phyloP scores from a whole-genome alignment of 92 coral and sea anemone species.

The Scolanthus callimorphus region DNA sequence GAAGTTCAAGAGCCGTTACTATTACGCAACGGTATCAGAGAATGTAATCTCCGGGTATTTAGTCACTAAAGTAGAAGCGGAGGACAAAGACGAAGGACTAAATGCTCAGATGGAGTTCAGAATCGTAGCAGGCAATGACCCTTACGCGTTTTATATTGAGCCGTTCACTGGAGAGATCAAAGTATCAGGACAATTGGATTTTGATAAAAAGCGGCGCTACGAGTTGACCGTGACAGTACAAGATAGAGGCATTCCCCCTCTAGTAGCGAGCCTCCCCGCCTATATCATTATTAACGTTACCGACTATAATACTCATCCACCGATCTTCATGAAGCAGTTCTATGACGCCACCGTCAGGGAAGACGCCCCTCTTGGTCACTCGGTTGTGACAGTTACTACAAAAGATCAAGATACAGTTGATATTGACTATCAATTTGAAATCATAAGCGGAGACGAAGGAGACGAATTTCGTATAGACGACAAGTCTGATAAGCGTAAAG shows the following conservation, averaged over 20 bases:
- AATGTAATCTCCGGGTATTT: slow-evolving; percentile 52
- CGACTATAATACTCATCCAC: slow-evolving; percentile 82
- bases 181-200: slow-evolving; percentile 74
- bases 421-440: slow-evolving; percentile 43
- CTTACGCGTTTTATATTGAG: slow-evolving; percentile 76
- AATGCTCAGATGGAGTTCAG: slow-evolving; percentile 60
- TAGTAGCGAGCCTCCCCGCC: slow-evolving; percentile 29
- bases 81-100: slow-evolving; percentile 51
- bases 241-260: slow-evolving; percentile 75
- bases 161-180: slow-evolving; percentile 56
- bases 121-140: slow-evolving; percentile 72
- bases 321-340: slow-evolving; percentile 53
- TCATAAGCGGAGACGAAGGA: slow-evolving; percentile 58
- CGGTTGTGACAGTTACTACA: slow-evolving; percentile 53
- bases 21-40: slow-evolving; percentile 64
- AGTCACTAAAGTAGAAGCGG: slow-evolving; percentile 57
- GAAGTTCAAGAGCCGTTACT: slow-evolving; percentile 34
- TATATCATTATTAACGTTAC: slow-evolving; percentile 53
- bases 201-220: slow-evolving; percentile 47
- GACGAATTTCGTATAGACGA: slow-evolving; percentile 56
- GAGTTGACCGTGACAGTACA: slow-evolving; percentile 69
- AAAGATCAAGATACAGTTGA: slow-evolving; percentile 52
- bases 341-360: slow-evolving; percentile 54
- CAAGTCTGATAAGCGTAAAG: slow-evolving; percentile 29
- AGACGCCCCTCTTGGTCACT: slow-evolving; percentile 54